A percentile compares a stretch with the other conserved stretches of the same genome.
These are phyloP conservation scores for Candoia aspera DNA, from an alignment of 2,113 vertebrate species.

Conservation along the genomic window DNA sequence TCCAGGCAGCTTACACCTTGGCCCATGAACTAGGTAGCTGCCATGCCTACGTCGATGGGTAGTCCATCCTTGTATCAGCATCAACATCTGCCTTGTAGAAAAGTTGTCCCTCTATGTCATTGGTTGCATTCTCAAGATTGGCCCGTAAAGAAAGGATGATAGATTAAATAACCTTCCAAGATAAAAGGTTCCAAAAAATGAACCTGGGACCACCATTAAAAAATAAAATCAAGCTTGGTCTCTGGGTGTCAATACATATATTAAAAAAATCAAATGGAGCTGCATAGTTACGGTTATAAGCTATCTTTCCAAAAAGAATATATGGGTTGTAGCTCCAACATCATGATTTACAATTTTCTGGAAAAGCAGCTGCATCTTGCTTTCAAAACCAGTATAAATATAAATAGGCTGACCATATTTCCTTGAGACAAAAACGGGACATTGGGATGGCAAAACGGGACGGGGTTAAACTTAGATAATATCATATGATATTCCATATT, in stretches of 20 bases:
- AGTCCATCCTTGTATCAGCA: not conserved
- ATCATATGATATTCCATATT: too few species aligned
- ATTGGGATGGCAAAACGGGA: too few species aligned
- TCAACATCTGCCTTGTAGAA: not conserved
- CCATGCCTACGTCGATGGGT: not conserved
- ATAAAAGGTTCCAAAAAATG: not conserved
- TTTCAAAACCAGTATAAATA: not conserved
- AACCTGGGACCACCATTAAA: not conserved
- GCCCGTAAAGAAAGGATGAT: not conserved
- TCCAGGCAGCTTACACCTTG: slow-evolving; percentile 92
- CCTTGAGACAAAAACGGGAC: too few species aligned
- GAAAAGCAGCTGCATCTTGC: not conserved
- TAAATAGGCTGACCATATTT: too few species aligned
- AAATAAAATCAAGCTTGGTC: not conserved
- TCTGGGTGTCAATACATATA: not conserved
- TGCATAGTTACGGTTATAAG: not conserved
- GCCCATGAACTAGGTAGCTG: slow-evolving; percentile 90
- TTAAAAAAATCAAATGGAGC: not conserved
- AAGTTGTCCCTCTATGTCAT: not conserved
- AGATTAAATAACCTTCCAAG: too few species aligned
- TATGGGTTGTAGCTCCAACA: not conserved
- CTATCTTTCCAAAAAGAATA: not conserved
- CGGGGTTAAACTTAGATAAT: too few species aligned
- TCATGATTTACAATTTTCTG: not conserved
- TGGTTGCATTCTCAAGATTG: not conserved